Evolutionary conservation across 1,140 invertebrate species (phyloP).

Genomic region (Drosophila asahinai): DNA sequence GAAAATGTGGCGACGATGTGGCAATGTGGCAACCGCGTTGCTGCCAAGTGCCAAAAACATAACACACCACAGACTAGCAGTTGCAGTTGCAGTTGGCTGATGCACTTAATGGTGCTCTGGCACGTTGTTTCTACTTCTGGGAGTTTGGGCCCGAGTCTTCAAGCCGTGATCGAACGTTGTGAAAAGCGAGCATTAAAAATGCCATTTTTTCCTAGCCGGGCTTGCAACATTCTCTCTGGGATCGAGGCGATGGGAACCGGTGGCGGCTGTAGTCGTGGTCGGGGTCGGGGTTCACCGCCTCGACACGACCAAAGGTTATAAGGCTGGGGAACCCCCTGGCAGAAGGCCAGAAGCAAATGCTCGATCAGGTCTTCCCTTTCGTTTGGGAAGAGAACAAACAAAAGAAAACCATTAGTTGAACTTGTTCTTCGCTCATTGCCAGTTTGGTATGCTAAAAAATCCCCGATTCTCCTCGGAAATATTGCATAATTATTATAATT

Average conservation of each 20-base stretch:
- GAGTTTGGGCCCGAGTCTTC: conserved; percentile 25
- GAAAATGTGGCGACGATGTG: conserved; percentile 81
- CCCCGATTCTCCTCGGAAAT: conserved; percentile 23
- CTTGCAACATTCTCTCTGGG: conserved; percentile 65
- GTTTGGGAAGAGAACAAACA: conserved; percentile 29
- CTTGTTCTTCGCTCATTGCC: conserved; percentile 52
- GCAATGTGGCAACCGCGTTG: conserved; percentile 60
- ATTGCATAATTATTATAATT: conserved; percentile 63
- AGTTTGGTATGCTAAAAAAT: conserved; percentile 41
- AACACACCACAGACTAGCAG: conserved; percentile 60
- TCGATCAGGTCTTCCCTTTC: conserved; percentile 25
- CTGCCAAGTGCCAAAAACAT: conserved; percentile 81
- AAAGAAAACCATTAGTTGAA: conserved; percentile 44
- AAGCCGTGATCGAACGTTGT: conserved; percentile 75
- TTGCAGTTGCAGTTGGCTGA: conserved; percentile 28
- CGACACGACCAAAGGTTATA: conserved; percentile 2
- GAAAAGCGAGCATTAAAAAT: conserved; percentile 74
- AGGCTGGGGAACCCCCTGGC: conserved; percentile 24
- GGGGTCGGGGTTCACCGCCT: conserved; percentile 11
- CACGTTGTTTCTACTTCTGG: conserved; percentile 56
- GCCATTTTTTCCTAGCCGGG: conserved; percentile 39
- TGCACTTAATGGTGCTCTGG: conserved; percentile 73
- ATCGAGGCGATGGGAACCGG: conserved; percentile 34
- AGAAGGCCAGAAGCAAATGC: conserved; percentile 35
- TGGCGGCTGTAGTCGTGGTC: conserved; percentile 5